Evolutionary conservation across 2,888 invertebrate species (phyloP), one percentile per base, ranked within the genome.

Genomic region (Sarcophaga caerulescens): DNA sequence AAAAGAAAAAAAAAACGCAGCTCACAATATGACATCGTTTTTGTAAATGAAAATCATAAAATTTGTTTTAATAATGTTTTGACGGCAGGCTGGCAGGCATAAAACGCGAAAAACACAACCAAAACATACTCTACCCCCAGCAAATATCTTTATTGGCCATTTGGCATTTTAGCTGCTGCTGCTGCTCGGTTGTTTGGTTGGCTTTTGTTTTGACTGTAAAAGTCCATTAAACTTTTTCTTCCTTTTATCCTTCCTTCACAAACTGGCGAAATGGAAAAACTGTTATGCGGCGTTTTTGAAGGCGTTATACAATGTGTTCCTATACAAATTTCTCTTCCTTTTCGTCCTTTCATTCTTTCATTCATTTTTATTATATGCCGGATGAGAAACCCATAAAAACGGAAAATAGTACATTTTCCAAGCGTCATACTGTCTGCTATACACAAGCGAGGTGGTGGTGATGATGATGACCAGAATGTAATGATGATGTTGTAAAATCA

Each of bases 141-240:
- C 35, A 35, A 35, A 35, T 35, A 10, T 10, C 8, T 35, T 35
- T 35, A 35, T 35, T 35, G 35, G 35, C 35, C 35, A 35, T 35
- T 35, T 35, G 35, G 35, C 35, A 35, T 35, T 35, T 35, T 35
- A 35, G 35, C 35, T 35, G 2, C 1, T 35, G 25, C 35, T 35
- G 35, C 35, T 10, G 10, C 35, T 47, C 25, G 59, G 45, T 66
- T 75, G 62, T 63, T 35, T 35, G 35, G 35, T 35, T 44, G 17
- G 74, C 35, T 10, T 21, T 81, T 86, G 81, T 84, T 78, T 86
- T 84, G 83, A 86, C 83, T 76, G 75, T 70, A 80, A 79, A 73
- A 85, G 76, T 83, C 83, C 71, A 86, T 80, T 80, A 77, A 86
- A 85, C 80, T 85, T 73, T 81, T 74, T 74, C 35, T 35, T 35